These are phyloP conservation scores for Auanema freiburgensis DNA, from an alignment of 2,888 invertebrate species.

Conservation along the genomic window DNA sequence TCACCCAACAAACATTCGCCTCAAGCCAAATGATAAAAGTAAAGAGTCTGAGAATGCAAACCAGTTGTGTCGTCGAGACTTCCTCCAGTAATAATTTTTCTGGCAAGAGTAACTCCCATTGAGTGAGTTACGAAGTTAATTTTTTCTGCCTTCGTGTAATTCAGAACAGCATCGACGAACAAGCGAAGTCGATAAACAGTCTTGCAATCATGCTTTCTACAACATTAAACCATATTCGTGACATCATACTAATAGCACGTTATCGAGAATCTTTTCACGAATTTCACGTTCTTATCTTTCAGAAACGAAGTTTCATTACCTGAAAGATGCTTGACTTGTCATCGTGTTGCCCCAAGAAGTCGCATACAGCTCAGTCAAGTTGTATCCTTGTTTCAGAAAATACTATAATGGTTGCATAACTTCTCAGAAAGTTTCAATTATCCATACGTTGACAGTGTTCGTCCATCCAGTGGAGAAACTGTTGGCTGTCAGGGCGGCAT, in stretches of 20 bases:
- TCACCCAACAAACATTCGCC: slow-evolving; percentile 44
- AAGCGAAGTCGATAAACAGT: slow-evolving; percentile 34
- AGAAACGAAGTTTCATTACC: slow-evolving; percentile 14
- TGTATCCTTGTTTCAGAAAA: slow-evolving; percentile 37
- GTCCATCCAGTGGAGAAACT: no score
- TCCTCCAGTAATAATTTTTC: slow-evolving; percentile 50
- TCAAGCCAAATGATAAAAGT: not conserved
- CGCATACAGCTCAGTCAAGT: slow-evolving; percentile 39
- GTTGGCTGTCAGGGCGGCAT: no score
- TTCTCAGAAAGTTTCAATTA: no score
- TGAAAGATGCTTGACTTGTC: slow-evolving; percentile 25
- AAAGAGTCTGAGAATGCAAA: slow-evolving; percentile 1
- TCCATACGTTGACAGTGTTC: no score
- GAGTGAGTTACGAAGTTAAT: slow-evolving; percentile 49
- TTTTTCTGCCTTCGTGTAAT: slow-evolving; percentile 42
- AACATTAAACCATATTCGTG: not conserved
- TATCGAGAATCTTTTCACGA: not conserved
- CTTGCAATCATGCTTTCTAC: slow-evolving; percentile 42
- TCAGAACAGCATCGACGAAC: slow-evolving; percentile 47
- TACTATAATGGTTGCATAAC: slow-evolving; percentile 24
- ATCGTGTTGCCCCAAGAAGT: slow-evolving; percentile 48
- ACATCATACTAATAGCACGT: no score
- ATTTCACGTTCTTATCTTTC: slow-evolving; percentile 6
- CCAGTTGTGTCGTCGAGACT: slow-evolving; percentile 32
- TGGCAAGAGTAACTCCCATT: slow-evolving; percentile 51